Base-by-base conservation (phyloP, 2,797 vertebrate genomes). In the Leucoraja ocellata region DNA sequence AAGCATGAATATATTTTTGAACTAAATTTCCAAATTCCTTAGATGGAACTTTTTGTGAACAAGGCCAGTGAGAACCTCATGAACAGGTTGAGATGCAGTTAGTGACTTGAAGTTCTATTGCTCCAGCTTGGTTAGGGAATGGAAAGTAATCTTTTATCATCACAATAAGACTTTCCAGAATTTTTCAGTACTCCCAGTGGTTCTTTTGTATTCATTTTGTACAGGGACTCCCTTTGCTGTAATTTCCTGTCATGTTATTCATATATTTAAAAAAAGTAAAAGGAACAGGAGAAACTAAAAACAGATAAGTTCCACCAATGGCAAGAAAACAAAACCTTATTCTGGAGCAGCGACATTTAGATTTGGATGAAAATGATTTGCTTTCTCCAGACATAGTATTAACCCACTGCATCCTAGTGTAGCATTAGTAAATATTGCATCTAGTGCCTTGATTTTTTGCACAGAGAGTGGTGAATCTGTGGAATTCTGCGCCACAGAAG, bases 1-100 rank as follows among this genome's bases (percentile, higher is more conserved):
- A 86, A 28, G 36, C n/a, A 11, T 63, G 65, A 58, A 5, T 61
- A n/a, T 13, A 86, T 61, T 63, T 63, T 86, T 32, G 2, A 84
- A 84, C 81, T 84, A 28, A 86, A 86, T 86, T 86, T 86, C 6
- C 81, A 84, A 54, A 58, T 84, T 84, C 23, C 11, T 28, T n/a
- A 80, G 39, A 39, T 61, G 46, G 23, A 83, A 61, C 54, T 6
- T 4, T 61, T 63, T 13, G 4, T n/a, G 39, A 1, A 32, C 58
- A 86, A 2, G 28, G 16, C 83, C n/a, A 7, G 58, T 32, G 28
- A 32, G 5, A 65, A 32, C 58, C n/a, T 32, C n/a, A n/a, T 63
- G 28, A 4, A 63, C 83, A 63, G 8, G 25, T 83, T 84, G 81
- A 61, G 11, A 16, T 84, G n/a, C 77, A 78, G 32, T 78, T 78